These are phyloP conservation scores for Macrophya alboannulata DNA, from an alignment of 2,888 invertebrate species.

Conservation along the genomic window DNA sequence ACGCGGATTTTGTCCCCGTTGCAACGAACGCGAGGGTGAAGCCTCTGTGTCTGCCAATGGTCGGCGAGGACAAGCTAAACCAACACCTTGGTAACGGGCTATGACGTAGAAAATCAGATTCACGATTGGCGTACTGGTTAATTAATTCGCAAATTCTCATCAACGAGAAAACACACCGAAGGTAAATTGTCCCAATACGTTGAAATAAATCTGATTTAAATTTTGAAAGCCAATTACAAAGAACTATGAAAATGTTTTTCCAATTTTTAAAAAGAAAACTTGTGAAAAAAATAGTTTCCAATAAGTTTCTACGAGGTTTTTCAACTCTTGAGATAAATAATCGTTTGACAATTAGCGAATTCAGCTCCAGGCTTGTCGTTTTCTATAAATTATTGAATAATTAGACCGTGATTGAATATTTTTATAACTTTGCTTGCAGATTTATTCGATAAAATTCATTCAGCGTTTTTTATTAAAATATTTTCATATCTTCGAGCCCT, in stretches of 20 bases:
- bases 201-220: not conserved
- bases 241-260: not conserved
- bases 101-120: not conserved
- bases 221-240: not conserved
- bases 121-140: not conserved
- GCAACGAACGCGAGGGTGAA: slow-evolving; percentile 4
- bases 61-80: not conserved
- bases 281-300: not conserved
- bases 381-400: not conserved
- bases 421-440: no score
- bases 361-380: not conserved
- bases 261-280: no score
- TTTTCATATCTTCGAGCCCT: no score
- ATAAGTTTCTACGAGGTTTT: not conserved
- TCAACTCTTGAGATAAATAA: not conserved
- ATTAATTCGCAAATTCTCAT: not conserved
- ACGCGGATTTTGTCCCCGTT: slow-evolving; percentile 27
- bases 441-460: no score
- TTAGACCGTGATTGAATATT: not conserved
- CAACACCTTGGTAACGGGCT: slow-evolving; percentile 7
- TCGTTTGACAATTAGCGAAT: not conserved
- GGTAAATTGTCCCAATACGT: not conserved
- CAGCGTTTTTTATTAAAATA: no score
- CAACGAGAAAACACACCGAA: not conserved
- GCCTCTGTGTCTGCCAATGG: slow-evolving; percentile 24